A percentile compares a stretch with the other conserved stretches of the same genome.
phyloP scores from a whole-genome alignment of 1,140 invertebrate genomes.

The Popillia japonica region DNA sequence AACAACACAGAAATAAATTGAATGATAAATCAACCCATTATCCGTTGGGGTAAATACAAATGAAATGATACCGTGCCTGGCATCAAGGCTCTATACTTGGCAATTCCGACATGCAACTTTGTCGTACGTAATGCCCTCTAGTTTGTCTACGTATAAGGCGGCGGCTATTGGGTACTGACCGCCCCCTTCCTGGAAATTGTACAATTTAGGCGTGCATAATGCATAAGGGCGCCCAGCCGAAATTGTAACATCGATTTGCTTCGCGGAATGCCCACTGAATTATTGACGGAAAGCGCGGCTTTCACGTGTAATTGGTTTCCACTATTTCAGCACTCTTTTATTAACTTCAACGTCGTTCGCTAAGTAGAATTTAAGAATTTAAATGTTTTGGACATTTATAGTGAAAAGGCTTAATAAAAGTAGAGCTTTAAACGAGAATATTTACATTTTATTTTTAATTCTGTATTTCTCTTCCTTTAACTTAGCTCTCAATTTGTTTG shows the following conservation, averaged over 20 bases:
- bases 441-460: too few relatives aligned
- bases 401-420: too few relatives aligned
- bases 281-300: constrained; percentile 17
- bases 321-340: constrained; percentile 9
- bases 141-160: background rate
- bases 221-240: constrained; percentile 23
- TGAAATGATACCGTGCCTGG: constrained; percentile 23
- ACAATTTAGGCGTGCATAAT: constrained; percentile 13
- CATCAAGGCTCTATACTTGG: background rate
- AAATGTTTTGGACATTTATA: background rate
- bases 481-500: too few relatives aligned
- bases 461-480: too few relatives aligned
- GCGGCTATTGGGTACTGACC: background rate
- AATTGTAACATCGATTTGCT: constrained; percentile 39
- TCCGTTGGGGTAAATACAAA: background rate
- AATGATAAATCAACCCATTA: constrained; percentile 37
- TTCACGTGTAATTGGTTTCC: constrained; percentile 9
- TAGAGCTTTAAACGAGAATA: too few relatives aligned
- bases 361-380: background rate
- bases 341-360: background rate
- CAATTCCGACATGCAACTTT: constrained; percentile 35
- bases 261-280: constrained; percentile 30
- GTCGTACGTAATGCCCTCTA: background rate
- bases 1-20: constrained; percentile 7
- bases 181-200: constrained; percentile 6